These are phyloP conservation scores for Papilio xuthus DNA, from an alignment of 1,140 invertebrate species.

Conservation along the genomic window DNA sequence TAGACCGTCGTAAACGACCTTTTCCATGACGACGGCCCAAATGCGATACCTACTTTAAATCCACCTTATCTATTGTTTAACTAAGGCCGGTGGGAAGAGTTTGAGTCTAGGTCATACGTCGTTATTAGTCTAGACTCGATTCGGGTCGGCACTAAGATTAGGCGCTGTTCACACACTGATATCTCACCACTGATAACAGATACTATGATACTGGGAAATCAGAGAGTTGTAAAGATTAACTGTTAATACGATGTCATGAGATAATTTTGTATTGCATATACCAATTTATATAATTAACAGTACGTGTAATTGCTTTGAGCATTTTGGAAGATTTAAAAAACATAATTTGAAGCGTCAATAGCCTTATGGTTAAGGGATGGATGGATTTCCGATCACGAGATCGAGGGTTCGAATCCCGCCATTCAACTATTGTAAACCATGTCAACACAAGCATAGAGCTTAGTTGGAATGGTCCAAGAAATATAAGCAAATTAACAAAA, in stretches of 20 bases:
- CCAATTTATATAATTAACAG: not conserved
- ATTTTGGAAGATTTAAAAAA: not conserved
- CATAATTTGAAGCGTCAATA: too few relatives aligned
- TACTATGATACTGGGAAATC: constrained; percentile 66
- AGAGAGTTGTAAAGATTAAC: constrained; percentile 68
- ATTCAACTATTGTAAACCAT: too few relatives aligned
- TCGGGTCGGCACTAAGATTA: constrained; percentile 71
- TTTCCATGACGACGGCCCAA: constrained; percentile 50
- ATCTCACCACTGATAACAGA: constrained; percentile 62
- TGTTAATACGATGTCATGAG: constrained; percentile 24
- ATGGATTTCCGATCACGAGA: too few relatives aligned
- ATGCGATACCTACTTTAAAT: constrained; percentile 57
- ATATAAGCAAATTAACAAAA: too few relatives aligned
- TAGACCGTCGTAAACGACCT: constrained; percentile 18
- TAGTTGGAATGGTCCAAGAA: too few relatives aligned
- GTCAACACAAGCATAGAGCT: too few relatives aligned
- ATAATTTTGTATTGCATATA: constrained; percentile 30
- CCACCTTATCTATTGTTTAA: constrained; percentile 71
- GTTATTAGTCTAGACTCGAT: constrained; percentile 71
- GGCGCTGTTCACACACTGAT: constrained; percentile 61
- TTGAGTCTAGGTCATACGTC: constrained; percentile 71
- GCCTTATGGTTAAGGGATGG: too few relatives aligned
- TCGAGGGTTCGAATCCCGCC: too few relatives aligned
- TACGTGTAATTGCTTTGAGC: not conserved
- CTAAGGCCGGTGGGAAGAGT: constrained; percentile 58